A percentile compares a stretch with the other conserved stretches of the same genome.
Conservation (phyloP, 2,888 invertebrate species). For the Myopa tessellatipennis region DNA sequence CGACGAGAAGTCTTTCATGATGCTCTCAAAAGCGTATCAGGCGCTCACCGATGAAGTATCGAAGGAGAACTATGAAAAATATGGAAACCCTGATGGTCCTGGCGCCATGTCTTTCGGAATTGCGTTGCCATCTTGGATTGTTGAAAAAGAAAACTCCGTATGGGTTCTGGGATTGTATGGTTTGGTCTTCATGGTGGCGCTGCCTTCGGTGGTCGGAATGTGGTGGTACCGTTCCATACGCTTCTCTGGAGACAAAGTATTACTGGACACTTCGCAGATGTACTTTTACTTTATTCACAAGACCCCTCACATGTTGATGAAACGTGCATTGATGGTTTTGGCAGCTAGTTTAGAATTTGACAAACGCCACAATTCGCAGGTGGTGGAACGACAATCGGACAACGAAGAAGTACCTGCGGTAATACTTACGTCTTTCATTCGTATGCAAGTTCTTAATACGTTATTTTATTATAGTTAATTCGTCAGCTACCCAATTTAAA, state of each 20-base stretch:
- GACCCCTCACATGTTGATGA: slow-evolving; percentile 94
- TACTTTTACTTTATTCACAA: slow-evolving; percentile 96
- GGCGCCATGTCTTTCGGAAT: slow-evolving; percentile 99
- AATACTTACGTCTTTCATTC: slow-evolving; percentile 52
- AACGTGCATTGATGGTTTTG: slow-evolving; percentile 95
- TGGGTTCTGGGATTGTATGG: slow-evolving; percentile 97
- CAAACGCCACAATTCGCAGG: slow-evolving; percentile 92
- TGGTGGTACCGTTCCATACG: slow-evolving; percentile 99
- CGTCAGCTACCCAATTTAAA: slow-evolving; percentile 90
- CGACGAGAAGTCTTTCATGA: slow-evolving; percentile 97
- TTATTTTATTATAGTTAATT: slow-evolving; percentile 76
- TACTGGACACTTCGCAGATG: slow-evolving; percentile 96
- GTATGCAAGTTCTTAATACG: neutral
- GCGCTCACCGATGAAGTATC: slow-evolving; percentile 98
- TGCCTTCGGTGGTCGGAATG: slow-evolving; percentile 89
- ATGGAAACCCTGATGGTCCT: slow-evolving; percentile 99
- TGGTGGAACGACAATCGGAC: slow-evolving; percentile 91
- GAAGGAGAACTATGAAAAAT: slow-evolving; percentile 97
- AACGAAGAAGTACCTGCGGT: slow-evolving; percentile 94
- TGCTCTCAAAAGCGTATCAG: slow-evolving; percentile 90
- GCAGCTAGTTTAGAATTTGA: slow-evolving; percentile 98
- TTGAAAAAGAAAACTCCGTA: slow-evolving; percentile 98
- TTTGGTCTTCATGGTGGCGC: slow-evolving; percentile 96
- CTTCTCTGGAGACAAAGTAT: slow-evolving; percentile 96
- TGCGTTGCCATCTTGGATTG: slow-evolving; percentile 99